Evolutionary conservation across 2,888 invertebrate species (phyloP).

Genomic region (Zelleria hepariella): DNA sequence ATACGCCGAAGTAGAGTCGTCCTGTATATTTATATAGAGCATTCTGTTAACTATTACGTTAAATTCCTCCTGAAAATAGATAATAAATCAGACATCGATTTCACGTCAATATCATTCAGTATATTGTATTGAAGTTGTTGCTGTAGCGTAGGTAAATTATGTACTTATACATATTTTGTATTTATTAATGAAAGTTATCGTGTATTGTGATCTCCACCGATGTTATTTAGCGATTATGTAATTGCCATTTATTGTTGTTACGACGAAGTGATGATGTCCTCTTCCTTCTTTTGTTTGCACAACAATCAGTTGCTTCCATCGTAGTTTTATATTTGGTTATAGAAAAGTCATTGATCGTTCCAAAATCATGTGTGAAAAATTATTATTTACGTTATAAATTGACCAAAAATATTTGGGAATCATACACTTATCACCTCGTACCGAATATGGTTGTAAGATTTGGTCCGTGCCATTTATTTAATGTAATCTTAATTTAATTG

Average conservation of each 20-base stretch:
- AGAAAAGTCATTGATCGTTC: constrained; percentile 46
- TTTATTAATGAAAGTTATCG: constrained; percentile 41
- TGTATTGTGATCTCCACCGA: constrained; percentile 73
- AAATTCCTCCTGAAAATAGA: constrained; percentile 50
- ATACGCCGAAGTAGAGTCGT: constrained; percentile 13
- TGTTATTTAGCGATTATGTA: constrained; percentile 67
- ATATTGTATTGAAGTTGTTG: constrained; percentile 68
- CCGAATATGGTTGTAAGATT: constrained; percentile 51
- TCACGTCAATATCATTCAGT: constrained; percentile 62
- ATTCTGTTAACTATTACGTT: constrained; percentile 60
- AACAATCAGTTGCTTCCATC: constrained; percentile 63
- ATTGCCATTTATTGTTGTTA: constrained; percentile 65
- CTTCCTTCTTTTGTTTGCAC: constrained; percentile 36
- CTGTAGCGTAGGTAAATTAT: constrained; percentile 58
- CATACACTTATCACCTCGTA: constrained; percentile 50
- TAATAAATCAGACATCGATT: constrained; percentile 36
- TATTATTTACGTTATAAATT: constrained; percentile 35
- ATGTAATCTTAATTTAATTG: constrained; percentile 56
- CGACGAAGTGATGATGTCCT: constrained; percentile 35
- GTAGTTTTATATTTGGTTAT: constrained; percentile 49
- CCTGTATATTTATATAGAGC: constrained; percentile 36
- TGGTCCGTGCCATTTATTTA: constrained; percentile 70
- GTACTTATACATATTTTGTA: constrained; percentile 53
- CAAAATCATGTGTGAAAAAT: constrained; percentile 43
- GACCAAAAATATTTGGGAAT: constrained; percentile 40